Base-by-base conservation (phyloP, 2,888 invertebrate genomes). In the Deilephila porcellus region DNA sequence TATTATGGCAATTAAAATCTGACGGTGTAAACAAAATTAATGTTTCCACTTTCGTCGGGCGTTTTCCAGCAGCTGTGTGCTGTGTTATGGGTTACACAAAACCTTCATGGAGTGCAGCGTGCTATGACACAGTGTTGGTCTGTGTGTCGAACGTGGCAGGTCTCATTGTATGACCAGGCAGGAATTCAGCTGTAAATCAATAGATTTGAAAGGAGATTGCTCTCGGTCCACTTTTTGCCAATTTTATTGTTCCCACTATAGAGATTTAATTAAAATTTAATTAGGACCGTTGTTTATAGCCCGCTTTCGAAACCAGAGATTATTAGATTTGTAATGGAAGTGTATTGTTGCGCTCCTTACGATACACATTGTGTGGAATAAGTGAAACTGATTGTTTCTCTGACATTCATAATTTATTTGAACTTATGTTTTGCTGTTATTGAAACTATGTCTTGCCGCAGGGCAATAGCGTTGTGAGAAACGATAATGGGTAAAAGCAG, bases 201-300 rank as follows among this genome's bases (percentile, higher is more conserved):
- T 79, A 82, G 85, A 89, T 89, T 84, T 81, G 87, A 91, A 89
- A 88, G 86, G 85, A 78, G 88, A 89, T 89, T 85, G 81, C 79
- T 78, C 76, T 76, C 76, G 82, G 74, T 81, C 82, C 78, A 85
- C 80, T 88, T 89, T 87, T 88, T 86, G 86, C 84, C 83, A 84
- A 84, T 87, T 85, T 87, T 83, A 88, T 89, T 88, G 88, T 85
- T 86, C 83, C 82, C 82, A 83, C 83, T 83, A 82, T 67, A 81
- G 81, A 82, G 79, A 87, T 85, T 85, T 85, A 89, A 89, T 86
- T 86, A 88, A 79, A 84, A 78, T 82, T 81, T 81, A 80, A 84
- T 83, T 82, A 83, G 77, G 73, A 77, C 76, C 59, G 75, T 74
- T 74, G 75, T 79, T 81, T 79, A 74, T 71, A 62, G 37, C 53